phyloP scores from a whole-genome alignment of 2,113 vertebrate species.

The Callaeas wilsoni region DNA sequence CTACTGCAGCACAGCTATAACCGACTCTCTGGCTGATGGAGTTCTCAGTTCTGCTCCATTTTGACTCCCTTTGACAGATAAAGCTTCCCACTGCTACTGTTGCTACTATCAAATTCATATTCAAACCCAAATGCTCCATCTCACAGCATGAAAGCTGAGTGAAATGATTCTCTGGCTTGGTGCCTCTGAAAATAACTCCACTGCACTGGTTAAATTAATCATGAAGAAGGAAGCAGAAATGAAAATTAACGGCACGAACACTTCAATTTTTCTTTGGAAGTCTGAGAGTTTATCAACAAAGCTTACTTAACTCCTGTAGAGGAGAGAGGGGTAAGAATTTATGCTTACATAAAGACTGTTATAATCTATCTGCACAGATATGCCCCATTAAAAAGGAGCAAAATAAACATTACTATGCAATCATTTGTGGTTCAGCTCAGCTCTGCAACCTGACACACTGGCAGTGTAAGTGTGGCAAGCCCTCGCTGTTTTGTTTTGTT shows the following conservation, averaged over 20 bases:
- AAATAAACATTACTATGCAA: neutral
- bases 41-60: neutral
- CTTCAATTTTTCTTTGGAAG: neutral
- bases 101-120: constrained; percentile 34
- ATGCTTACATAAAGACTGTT: neutral
- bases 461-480: neutral
- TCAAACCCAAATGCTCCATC: constrained; percentile 26
- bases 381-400: neutral
- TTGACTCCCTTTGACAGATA: neutral
- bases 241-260: neutral
- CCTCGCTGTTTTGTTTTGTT: neutral
- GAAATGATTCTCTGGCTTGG: neutral
- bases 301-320: neutral
- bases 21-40: neutral
- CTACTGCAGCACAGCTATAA: neutral
- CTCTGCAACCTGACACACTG: neutral
- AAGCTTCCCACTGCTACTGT: neutral
- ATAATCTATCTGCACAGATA: neutral
- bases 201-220: neutral
- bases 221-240: neutral
- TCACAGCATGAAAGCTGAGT: neutral
- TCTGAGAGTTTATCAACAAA: neutral
- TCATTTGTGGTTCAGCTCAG: neutral
- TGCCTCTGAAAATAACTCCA: constrained; percentile 4
- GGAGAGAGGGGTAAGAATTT: neutral